These are phyloP conservation scores for Atethmia centrago DNA, from an alignment of 2,888 invertebrate genomes.

Conservation along the genomic window DNA sequence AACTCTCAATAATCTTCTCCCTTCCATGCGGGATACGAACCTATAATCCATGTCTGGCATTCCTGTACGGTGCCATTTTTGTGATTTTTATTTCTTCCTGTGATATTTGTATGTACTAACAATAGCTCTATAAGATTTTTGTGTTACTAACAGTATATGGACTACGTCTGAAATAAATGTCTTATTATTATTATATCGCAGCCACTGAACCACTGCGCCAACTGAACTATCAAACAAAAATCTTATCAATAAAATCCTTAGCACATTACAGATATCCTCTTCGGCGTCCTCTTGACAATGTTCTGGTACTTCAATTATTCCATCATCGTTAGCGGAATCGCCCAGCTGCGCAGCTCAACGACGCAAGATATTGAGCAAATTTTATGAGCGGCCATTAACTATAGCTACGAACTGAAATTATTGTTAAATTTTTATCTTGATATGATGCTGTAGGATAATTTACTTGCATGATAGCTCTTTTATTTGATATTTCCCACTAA, in stretches of 20 bases:
- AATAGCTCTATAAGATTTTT: too few relatives aligned
- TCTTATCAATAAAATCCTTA: slow-evolving; percentile 39
- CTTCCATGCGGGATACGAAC: too few relatives aligned
- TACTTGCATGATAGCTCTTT: background rate
- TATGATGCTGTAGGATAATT: slow-evolving; percentile 45
- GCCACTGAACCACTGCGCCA: too few relatives aligned
- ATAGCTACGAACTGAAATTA: slow-evolving; percentile 55
- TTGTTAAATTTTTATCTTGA: slow-evolving; percentile 61
- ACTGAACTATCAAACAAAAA: too few relatives aligned
- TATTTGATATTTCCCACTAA: background rate
- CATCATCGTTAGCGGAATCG: slow-evolving; percentile 74
- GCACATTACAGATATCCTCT: slow-evolving; percentile 78
- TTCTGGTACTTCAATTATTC: slow-evolving; percentile 87
- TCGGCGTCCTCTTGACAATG: slow-evolving; percentile 75
- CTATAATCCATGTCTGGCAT: too few relatives aligned
- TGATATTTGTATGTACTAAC: too few relatives aligned
- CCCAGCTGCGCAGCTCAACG: slow-evolving; percentile 66
- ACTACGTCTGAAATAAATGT: too few relatives aligned
- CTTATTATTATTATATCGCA: too few relatives aligned
- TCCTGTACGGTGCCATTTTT: too few relatives aligned
- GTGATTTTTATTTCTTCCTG: too few relatives aligned
- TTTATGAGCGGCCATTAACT: slow-evolving; percentile 57
- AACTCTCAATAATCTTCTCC: too few relatives aligned
- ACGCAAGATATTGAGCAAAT: slow-evolving; percentile 55
- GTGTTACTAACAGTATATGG: too few relatives aligned